These are phyloP conservation scores for Diabrotica undecimpunctata DNA, from an alignment of 1,140 invertebrate genomes.

Conservation along the genomic window DNA sequence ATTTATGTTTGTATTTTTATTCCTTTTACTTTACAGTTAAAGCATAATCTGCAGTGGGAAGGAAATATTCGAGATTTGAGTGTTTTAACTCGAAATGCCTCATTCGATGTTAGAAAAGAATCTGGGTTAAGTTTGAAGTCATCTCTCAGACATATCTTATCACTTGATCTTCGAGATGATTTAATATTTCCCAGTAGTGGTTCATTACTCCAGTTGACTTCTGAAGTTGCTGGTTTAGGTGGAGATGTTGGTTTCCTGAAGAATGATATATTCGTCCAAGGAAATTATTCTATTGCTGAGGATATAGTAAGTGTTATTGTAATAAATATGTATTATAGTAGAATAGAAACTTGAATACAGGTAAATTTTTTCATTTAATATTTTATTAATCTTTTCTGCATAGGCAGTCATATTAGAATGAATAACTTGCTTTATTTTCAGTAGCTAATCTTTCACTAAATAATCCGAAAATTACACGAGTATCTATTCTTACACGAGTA, in stretches of 20 bases:
- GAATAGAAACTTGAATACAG: too few relatives aligned
- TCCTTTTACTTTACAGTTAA: conserved; percentile 51
- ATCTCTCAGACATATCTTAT: conserved; percentile 70
- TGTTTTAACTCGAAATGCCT: conserved; percentile 58
- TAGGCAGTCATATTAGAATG: too few relatives aligned
- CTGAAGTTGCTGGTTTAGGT: conserved; percentile 82
- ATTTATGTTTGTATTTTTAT: too few relatives aligned
- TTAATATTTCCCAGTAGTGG: conserved; percentile 73
- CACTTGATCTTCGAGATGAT: conserved; percentile 75
- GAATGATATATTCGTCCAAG: conserved; percentile 74
- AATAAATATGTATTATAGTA: too few relatives aligned
- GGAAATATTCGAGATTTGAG: conserved; percentile 72
- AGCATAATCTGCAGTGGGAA: conserved; percentile 82
- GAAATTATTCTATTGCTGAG: conserved; percentile 64
- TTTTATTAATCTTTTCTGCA: too few relatives aligned
- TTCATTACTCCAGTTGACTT: conserved; percentile 61
- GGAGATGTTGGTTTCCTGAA: conserved; percentile 84
- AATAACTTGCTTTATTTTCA: too few relatives aligned
- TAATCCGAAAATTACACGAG: too few relatives aligned
- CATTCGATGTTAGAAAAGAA: conserved; percentile 79
- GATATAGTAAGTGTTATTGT: conserved; percentile 59
- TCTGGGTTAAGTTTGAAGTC: conserved; percentile 84
- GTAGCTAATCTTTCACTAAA: too few relatives aligned
- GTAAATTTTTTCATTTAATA: too few relatives aligned
- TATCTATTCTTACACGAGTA: too few relatives aligned